Conservation (phyloP, 2,113 vertebrate species). For the Climacteris rufus region DNA sequence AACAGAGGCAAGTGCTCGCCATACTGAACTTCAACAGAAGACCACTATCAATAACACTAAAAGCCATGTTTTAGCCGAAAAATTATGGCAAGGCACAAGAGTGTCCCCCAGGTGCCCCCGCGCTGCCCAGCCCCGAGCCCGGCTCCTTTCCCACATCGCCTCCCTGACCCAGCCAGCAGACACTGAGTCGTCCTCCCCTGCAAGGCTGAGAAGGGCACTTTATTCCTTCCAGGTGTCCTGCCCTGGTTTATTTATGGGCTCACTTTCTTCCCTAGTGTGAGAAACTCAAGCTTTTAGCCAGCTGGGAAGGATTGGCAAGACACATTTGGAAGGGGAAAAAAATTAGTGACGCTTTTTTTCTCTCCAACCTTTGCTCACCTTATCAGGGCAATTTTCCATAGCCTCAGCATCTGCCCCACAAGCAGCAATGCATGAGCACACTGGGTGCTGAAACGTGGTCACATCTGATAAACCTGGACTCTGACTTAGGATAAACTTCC, state of each 20-base stretch:
- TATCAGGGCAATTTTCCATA: conserved; percentile 49
- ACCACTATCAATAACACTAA: not conserved
- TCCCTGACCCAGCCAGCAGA: not conserved
- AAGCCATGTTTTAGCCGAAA: not conserved
- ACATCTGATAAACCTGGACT: not conserved
- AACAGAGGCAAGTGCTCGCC: not conserved
- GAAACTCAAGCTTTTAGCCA: conserved; percentile 74
- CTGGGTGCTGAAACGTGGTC: not conserved
- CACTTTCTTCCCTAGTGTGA: conserved; percentile 64
- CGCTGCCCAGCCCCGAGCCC: not conserved
- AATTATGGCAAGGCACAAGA: not conserved
- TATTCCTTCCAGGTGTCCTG: conserved; percentile 78
- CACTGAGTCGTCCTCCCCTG: conserved; percentile 25
- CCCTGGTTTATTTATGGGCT: conserved; percentile 73
- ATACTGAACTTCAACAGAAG: not conserved
- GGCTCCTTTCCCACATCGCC: not conserved
- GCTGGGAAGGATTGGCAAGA: conserved; percentile 72
- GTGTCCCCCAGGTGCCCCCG: not conserved
- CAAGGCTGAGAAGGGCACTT: conserved; percentile 60
- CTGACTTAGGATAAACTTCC: not conserved
- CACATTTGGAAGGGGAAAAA: conserved; percentile 53
- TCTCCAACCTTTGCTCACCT: conserved; percentile 31
- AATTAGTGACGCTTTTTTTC: conserved; percentile 44
- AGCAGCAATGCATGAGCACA: not conserved
- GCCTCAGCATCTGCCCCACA: conserved; percentile 18